Evolutionary conservation across 2,113 vertebrate species (phyloP).

Genomic region (Syrmaticus mikado): DNA sequence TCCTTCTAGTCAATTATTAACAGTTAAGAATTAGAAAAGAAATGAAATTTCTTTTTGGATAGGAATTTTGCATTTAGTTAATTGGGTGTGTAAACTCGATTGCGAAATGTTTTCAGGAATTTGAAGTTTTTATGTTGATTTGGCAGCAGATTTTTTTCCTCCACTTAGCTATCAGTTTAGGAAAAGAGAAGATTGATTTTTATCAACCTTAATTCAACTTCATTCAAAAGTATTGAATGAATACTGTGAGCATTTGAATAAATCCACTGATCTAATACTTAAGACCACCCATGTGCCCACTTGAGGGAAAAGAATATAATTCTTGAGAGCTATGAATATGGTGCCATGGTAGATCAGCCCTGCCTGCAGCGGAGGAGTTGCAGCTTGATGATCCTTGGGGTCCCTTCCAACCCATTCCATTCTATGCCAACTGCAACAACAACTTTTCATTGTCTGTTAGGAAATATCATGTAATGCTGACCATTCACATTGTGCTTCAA

Average conservation of each 20-base stretch:
- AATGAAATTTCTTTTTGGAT: rapidly evolving
- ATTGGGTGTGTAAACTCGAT: background rate
- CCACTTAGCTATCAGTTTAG: background rate
- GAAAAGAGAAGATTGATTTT: background rate
- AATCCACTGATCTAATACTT: background rate
- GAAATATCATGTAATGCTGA: background rate
- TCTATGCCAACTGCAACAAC: too few species aligned
- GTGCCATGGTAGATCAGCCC: background rate
- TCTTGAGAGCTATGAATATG: background rate
- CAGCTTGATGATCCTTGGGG: too few species aligned
- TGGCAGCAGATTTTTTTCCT: background rate
- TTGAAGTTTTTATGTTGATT: background rate
- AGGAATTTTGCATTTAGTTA: background rate
- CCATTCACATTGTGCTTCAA: background rate
- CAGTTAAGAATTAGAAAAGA: background rate
- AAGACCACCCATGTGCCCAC: too few species aligned
- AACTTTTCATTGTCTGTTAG: background rate
- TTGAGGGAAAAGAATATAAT: background rate
- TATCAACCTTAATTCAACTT: background rate
- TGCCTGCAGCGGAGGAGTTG: too few species aligned
- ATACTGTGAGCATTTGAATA: background rate
- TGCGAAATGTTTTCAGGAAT: background rate
- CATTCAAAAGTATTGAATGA: background rate
- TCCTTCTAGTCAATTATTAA: background rate
- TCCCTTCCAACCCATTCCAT: too few species aligned